These are phyloP conservation scores for Drosophila limbata DNA, from an alignment of 2,888 invertebrate genomes.

Conservation along the genomic window DNA sequence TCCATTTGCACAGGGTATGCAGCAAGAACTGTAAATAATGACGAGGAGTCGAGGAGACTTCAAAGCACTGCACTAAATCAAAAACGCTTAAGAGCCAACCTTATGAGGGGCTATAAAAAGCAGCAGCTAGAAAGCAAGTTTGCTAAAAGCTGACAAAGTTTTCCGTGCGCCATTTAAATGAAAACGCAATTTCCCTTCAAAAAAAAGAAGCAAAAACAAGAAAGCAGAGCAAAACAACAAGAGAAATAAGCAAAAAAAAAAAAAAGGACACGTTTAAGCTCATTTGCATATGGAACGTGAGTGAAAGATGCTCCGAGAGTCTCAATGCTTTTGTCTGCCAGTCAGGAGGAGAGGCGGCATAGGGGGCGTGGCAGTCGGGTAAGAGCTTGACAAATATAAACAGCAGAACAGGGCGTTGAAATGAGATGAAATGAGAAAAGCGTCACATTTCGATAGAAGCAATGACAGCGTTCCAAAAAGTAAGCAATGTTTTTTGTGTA, in stretches of 20 bases:
- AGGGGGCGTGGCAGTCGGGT: constrained; percentile 4
- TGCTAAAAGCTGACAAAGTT: constrained; percentile 51
- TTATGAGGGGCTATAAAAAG: constrained; percentile 50
- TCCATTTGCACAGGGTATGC: constrained; percentile 6
- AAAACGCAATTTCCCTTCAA: constrained; percentile 70
- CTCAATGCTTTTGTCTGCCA: constrained; percentile 21
- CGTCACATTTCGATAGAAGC: constrained; percentile 57
- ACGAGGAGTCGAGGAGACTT: constrained; percentile 42
- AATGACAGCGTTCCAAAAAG: constrained; percentile 53
- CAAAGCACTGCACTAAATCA: constrained; percentile 72
- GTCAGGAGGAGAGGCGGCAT: constrained; percentile 3
- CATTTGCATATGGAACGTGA: constrained; percentile 73
- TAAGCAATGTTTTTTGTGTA: constrained; percentile 63
- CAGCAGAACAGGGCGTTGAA: not conserved
- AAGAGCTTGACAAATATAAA: constrained; percentile 71
- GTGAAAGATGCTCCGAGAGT: constrained; percentile 34
- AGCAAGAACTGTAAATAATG: constrained; percentile 60
- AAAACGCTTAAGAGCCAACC: constrained; percentile 58
- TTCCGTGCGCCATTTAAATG: constrained; percentile 71
- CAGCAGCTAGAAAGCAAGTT: constrained; percentile 52
- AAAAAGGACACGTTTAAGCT: constrained; percentile 65
- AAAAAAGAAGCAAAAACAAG: constrained; percentile 21
- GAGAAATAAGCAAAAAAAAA: constrained; percentile 13
- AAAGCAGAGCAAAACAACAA: constrained; percentile 7
- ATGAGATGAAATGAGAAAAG: constrained; percentile 12